phyloP scores from a whole-genome alignment of 2,113 vertebrate genomes.

The Herpetotheres cachinnans region DNA sequence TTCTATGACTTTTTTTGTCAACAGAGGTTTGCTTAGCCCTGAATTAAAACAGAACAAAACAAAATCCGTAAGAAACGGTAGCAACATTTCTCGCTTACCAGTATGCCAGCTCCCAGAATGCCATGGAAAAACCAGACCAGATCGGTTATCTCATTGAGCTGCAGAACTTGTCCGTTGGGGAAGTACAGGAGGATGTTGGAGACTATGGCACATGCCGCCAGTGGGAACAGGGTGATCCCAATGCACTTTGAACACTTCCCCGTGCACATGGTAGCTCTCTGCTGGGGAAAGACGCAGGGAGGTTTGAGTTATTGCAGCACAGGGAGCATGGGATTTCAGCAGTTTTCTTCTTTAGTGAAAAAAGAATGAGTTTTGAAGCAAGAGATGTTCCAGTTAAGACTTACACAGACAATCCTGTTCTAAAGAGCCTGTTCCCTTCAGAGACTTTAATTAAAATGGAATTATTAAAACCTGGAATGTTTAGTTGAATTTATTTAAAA shows the following conservation, averaged over 20 bases:
- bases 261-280: constrained; percentile 48
- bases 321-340: neutral
- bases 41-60: neutral
- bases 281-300: neutral
- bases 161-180: constrained; percentile 64
- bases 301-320: neutral
- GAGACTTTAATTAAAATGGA: neutral
- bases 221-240: constrained; percentile 58
- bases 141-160: constrained; percentile 63
- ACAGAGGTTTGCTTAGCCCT: neutral
- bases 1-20: neutral
- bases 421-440: neutral
- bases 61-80: neutral
- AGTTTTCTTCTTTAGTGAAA: neutral
- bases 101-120: constrained; percentile 74
- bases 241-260: constrained; percentile 56
- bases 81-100: constrained; percentile 60
- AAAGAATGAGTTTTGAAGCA: neutral
- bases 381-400: neutral
- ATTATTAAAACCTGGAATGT: neutral
- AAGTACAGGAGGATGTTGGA: constrained; percentile 73
- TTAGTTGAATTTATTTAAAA: neutral
- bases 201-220: constrained; percentile 58
- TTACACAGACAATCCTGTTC: neutral
- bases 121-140: constrained; percentile 73